Base-by-base conservation (phyloP, 2,888 invertebrate genomes). In the Stenchaetothrips biformis region DNA sequence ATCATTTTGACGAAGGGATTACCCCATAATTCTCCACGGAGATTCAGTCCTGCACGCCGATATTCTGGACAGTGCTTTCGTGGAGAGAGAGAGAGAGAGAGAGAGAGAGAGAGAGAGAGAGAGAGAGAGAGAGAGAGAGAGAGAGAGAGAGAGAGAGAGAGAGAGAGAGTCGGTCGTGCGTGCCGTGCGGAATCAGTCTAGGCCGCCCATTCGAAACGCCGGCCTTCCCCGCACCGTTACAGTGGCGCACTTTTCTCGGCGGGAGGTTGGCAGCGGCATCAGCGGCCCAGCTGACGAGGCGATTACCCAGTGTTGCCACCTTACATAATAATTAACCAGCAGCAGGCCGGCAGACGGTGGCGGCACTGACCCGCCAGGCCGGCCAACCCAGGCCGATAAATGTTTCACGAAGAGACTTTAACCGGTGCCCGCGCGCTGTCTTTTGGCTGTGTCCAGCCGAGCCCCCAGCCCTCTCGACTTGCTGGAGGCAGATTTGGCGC, bases 311-410 rank as follows among this genome's bases (percentile, higher is more conserved):
- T 74, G 67, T 25, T 74, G 25, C 67, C 67, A 74, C 6, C 67
- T 74, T 74, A 74, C 67, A 74, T 74, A 74, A 74, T 25, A 25
- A 74, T 74, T 74, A 74, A 74, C 67, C 21, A 74, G 67, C 37
- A 37, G 37, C 37, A 74, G 25, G 67, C 67, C 67, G 67, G 21
- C 67, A n/a, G 62, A 7, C n/a, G 62, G n/a, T n/a, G n/a, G 62
- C 67, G 11, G 25, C 25, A 74, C 67, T 74, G 67, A 74, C 67
- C 67, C 25, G 67, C 7, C 67, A n/a, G 37, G 37, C 37, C 37
- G 37, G 37, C 37, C 37, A 37, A n/a, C n/a, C n/a, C n/a, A n/a
- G n/a, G n/a, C n/a, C n/a, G n/a, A n/a, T n/a, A n/a, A n/a, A n/a
- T n/a, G n/a, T n/a, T n/a, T n/a, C n/a, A n/a, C n/a, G n/a, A n/a